phyloP scores from a whole-genome alignment of 2,888 invertebrate species.

The Augochlorella aurata region DNA sequence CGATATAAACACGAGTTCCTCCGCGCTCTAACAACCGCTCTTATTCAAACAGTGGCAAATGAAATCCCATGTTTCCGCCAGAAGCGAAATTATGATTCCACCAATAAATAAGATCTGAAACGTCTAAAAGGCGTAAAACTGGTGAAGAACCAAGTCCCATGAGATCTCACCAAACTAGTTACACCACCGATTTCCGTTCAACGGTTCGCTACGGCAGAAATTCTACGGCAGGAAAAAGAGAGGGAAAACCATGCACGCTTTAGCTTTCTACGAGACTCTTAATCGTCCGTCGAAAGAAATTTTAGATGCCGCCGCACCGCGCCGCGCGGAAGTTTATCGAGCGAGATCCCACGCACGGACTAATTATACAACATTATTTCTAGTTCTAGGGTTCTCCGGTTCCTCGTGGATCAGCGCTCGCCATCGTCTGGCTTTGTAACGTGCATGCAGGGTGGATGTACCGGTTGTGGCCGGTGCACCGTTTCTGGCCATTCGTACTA shows the following conservation, averaged over 20 bases:
- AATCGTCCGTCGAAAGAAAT: background rate
- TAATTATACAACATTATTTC: slow-evolving; percentile 20
- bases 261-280: background rate
- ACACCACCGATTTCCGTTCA: background rate
- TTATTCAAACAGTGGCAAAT: background rate
- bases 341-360: slow-evolving; percentile 8
- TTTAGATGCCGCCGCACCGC: background rate
- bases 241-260: background rate
- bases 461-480: too few relatives aligned
- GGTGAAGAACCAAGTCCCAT: background rate
- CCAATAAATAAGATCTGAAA: background rate
- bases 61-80: background rate
- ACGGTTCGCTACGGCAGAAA: background rate
- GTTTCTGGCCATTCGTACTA: too few relatives aligned
- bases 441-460: slow-evolving; percentile 4
- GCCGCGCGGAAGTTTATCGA: background rate
- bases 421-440: slow-evolving; percentile 24
- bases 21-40: background rate
- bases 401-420: slow-evolving; percentile 11
- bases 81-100: background rate
- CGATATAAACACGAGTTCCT: background rate
- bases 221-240: background rate
- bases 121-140: background rate
- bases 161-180: slow-evolving; percentile 8
- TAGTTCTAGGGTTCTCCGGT: slow-evolving; percentile 16